Base-by-base conservation (phyloP, 2,888 invertebrate genomes). In the Pseudococcus longispinus region DNA sequence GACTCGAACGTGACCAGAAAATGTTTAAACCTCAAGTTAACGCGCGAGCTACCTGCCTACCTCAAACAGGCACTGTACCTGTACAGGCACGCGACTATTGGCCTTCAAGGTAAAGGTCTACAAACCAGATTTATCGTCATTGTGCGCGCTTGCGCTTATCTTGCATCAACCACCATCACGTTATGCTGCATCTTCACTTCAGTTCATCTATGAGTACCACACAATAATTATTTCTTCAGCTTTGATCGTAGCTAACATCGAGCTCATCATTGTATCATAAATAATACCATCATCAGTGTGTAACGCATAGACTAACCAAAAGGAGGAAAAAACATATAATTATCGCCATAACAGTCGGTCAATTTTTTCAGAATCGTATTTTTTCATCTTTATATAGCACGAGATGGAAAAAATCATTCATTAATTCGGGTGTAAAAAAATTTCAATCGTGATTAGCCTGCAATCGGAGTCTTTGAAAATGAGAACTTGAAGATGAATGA, bases 121-220 rank as follows among this genome's bases (percentile, higher is more conserved):
- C 42, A 80, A 42, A 80, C 77, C 77, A 80, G 77, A 80, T 80
- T 80, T 80, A 80, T 42, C 37, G 42, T 80, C 77, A 80, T 80
- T 42, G 77, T 37, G 37, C 29, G 77, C 77, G 77, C 20, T 42
- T 37, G 77, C 77, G 77, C 20, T 42, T 37, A 42, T 29, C 42
- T 80, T n/a, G 29, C 77, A 80, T 42, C 42, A 23, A 4, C 42
- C 77, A 29, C 42, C 77, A 37, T 80, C 29, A 37, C 42, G 77
- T 80, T 80, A 80, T 80, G 18, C 18, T 9, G 23, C 20, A 29
- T 32, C 77, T 77, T 13, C 29, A 74, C 4, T 13, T 9, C 18
- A 23, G 4, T 60, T 60, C 11, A n/a, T n/a, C n/a, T n/a, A n/a
- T n/a, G n/a, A n/a, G n/a, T 60, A 11, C 26, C n/a, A 20, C 42